Evolutionary conservation across 2,888 invertebrate species (phyloP).

Genomic region (Dendrolimus pini): DNA sequence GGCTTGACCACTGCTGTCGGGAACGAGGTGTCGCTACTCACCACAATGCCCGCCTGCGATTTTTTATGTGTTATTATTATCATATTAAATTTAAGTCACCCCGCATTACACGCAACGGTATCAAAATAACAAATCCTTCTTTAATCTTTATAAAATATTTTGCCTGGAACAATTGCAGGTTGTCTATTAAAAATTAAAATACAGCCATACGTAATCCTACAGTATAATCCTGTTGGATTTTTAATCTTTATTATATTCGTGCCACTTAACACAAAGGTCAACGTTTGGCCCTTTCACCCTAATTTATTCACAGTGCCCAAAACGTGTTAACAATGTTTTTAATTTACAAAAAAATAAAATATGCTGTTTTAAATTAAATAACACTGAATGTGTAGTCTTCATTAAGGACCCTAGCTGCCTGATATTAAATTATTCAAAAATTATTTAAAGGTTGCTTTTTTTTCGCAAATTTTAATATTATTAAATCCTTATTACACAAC

Average conservation of each 20-base stretch:
- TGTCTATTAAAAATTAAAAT: no score
- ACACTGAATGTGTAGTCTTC: neutral
- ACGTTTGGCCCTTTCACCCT: slow-evolving; percentile 18
- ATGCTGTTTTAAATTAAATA: neutral
- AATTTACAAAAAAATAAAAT: neutral
- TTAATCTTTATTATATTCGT: slow-evolving; percentile 22
- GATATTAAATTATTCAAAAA: neutral
- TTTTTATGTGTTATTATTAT: no score
- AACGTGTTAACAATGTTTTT: slow-evolving; percentile 1
- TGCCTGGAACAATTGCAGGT: no score
- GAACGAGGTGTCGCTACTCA: no score
- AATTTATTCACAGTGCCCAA: slow-evolving; percentile 26
- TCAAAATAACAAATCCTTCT: no score
- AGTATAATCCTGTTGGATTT: slow-evolving; percentile 31
- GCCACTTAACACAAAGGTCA: slow-evolving; percentile 20
- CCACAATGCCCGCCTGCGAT: no score
- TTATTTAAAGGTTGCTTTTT: neutral
- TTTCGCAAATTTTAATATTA: neutral
- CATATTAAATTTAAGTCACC: no score
- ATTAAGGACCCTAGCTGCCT: neutral
- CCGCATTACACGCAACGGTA: no score
- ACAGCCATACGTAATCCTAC: slow-evolving; percentile 13
- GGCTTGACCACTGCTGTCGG: no score
- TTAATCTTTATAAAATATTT: no score
- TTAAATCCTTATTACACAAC: neutral